These are phyloP conservation scores for Cephus pygmeus DNA, from an alignment of 2,888 invertebrate genomes.

Conservation along the genomic window DNA sequence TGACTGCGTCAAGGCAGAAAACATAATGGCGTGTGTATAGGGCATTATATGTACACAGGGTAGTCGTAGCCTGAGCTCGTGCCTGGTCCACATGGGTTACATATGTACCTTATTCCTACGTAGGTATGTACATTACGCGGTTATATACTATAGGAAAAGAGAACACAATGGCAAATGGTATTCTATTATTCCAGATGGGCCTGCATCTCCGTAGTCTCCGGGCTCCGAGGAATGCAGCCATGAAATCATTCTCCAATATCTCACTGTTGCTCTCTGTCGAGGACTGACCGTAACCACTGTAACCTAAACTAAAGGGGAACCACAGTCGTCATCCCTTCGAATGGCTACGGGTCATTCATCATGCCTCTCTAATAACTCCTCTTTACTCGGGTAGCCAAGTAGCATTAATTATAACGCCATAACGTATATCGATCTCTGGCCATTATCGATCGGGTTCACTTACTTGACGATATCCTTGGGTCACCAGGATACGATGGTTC, in stretches of 20 bases:
- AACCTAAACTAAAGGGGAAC: not conserved
- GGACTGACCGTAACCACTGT: slow-evolving; percentile 12
- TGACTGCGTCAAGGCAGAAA: slow-evolving; percentile 34
- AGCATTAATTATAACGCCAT: slow-evolving; percentile 42
- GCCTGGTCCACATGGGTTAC: not conserved
- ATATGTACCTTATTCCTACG: not conserved
- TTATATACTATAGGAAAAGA: slow-evolving; percentile 4
- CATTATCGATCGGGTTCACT: not conserved
- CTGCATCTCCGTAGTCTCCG: slow-evolving; percentile 35
- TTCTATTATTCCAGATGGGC: slow-evolving; percentile 64
- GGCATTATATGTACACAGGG: not conserved
- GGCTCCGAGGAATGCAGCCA: slow-evolving; percentile 52
- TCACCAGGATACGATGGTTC: not conserved
- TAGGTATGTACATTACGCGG: not conserved
- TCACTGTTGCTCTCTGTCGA: slow-evolving; percentile 40
- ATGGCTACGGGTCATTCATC: slow-evolving; percentile 45
- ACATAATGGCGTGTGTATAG: slow-evolving; percentile 33
- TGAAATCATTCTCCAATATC: slow-evolving; percentile 60
- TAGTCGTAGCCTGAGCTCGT: not conserved
- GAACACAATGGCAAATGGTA: slow-evolving; percentile 62
- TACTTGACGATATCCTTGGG: not conserved
- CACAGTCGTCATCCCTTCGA: not conserved
- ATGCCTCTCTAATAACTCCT: slow-evolving; percentile 55
- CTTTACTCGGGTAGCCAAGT: slow-evolving; percentile 35
- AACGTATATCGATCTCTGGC: not conserved